phyloP scores from a whole-genome alignment of 2,888 invertebrate genomes.

The Meganola albula region DNA sequence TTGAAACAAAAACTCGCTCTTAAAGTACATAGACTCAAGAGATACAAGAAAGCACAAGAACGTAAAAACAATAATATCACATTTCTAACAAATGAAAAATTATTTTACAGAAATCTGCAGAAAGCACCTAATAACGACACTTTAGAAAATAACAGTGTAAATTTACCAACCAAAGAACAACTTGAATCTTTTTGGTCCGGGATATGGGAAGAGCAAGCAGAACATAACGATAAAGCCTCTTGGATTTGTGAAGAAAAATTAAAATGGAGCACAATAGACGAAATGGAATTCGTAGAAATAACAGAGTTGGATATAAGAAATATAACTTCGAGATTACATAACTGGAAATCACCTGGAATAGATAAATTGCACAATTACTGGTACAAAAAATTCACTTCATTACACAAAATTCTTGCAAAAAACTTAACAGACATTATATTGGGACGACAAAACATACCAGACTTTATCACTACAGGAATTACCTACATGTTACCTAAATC shows the following conservation, averaged over 20 bases:
- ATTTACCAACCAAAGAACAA: background rate
- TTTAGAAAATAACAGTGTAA: background rate
- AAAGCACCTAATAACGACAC: background rate
- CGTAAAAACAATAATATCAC: constrained; percentile 3
- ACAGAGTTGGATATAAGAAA: constrained; percentile 1
- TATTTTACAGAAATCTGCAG: constrained; percentile 1
- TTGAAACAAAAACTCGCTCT: constrained; percentile 7
- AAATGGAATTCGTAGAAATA: constrained; percentile 2
- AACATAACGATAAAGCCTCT: constrained; percentile 1
- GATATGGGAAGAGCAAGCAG: too few relatives aligned
- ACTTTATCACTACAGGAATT: constrained; percentile 15
- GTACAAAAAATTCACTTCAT: constrained; percentile 4
- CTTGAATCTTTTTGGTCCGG: too few relatives aligned
- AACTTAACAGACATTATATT: background rate
- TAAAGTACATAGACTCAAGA: constrained; percentile 3
- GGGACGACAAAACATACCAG: constrained; percentile 8
- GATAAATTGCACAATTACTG: constrained; percentile 4
- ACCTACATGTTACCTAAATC: constrained; percentile 20
- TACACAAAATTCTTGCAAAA: constrained; percentile 3
- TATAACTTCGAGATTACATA: constrained; percentile 3
- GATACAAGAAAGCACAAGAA: constrained; percentile 8
- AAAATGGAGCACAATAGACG: constrained; percentile 2
- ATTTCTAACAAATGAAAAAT: constrained; percentile 3
- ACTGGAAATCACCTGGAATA: too few relatives aligned
- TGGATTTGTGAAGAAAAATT: constrained; percentile 5